Evolutionary conservation across 2,888 invertebrate species (phyloP), one percentile per base, ranked within the genome.

Genomic region (Drosophila mimica): DNA sequence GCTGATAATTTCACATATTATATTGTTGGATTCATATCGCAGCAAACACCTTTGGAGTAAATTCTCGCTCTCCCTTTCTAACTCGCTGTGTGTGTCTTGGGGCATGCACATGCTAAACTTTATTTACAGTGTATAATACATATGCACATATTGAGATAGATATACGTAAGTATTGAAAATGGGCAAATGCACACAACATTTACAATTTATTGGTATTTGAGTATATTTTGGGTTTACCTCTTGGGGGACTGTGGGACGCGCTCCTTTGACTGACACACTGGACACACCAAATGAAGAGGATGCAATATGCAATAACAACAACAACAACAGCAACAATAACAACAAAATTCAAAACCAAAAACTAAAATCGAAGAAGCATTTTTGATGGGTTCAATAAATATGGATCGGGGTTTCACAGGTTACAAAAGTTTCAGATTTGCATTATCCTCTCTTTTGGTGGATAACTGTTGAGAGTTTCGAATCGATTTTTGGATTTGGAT

Each of bases 1-100:
- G 87, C 88, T 88, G 88, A 86, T 88, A 88, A 88, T 89, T 89
- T 80, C 78, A 88, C 72, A 76, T 86, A 84, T 88, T 88, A 84
- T 70, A 85, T 76, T 69, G 74, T 81, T 80, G 67, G 70, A 70
- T 71, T 78, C 78, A 84, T 76, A 75, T 70, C 74, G 75, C 64
- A 85, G 75, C 64, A 85, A 76, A 67, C 67, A 74, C 66, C 82
- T 70, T 53, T 33, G 61, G 70, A 66, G 46, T 66, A 71, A 74
- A 71, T 72, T 62, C 60, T 20, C 68, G 61, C 56, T 53, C 56
- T 53, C 53, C 20, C 31, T 28, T 40, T 51, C 52, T 28, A 43
- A 36, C 52, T 48, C 30, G 48, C 49, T 38, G 20, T 52, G 33
- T 54, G 36, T 54, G 36, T 54, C 33, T 68, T 63, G 74, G 56